Evolutionary conservation across 2,113 vertebrate genomes (phyloP).

Genomic region (Atlantisia rogersi): DNA sequence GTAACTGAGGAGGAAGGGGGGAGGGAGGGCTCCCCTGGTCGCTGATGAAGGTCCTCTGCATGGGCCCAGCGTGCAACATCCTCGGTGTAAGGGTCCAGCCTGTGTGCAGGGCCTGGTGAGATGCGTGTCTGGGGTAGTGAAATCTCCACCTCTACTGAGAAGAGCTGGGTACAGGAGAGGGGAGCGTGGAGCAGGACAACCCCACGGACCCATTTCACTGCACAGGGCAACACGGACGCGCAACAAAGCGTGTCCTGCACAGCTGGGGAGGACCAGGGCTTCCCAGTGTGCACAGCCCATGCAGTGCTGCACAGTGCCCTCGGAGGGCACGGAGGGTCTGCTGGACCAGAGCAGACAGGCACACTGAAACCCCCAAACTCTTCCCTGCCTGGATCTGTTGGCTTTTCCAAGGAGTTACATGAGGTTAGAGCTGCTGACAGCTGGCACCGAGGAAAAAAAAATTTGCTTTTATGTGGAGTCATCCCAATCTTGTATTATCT

Average conservation of each 20-base stretch:
- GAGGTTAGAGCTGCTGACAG: not conserved
- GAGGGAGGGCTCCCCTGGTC: not conserved
- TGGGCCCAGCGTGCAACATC: fast-evolving
- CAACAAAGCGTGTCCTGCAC: no score
- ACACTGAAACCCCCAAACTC: fast-evolving
- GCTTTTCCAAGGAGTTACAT: not conserved
- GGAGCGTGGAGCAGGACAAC: not conserved
- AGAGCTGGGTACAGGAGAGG: fast-evolving
- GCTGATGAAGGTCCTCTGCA: not conserved
- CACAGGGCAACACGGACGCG: fast-evolving
- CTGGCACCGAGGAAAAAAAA: no score
- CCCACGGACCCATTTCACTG: fast-evolving
- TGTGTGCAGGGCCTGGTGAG: not conserved
- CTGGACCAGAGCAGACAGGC: fast-evolving
- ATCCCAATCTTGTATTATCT: fast-evolving
- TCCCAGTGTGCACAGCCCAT: fast-evolving
- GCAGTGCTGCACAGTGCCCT: fast-evolving
- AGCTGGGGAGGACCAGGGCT: not conserved
- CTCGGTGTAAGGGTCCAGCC: not conserved
- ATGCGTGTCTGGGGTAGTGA: fast-evolving
- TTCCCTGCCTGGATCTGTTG: not conserved
- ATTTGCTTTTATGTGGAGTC: fast-evolving
- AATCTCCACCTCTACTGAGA: fast-evolving
- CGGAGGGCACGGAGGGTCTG: fast-evolving
- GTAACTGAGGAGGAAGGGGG: constrained; percentile 43